Base-by-base conservation (phyloP, 2,797 vertebrate genomes). In the Enteromius viviparus region DNA sequence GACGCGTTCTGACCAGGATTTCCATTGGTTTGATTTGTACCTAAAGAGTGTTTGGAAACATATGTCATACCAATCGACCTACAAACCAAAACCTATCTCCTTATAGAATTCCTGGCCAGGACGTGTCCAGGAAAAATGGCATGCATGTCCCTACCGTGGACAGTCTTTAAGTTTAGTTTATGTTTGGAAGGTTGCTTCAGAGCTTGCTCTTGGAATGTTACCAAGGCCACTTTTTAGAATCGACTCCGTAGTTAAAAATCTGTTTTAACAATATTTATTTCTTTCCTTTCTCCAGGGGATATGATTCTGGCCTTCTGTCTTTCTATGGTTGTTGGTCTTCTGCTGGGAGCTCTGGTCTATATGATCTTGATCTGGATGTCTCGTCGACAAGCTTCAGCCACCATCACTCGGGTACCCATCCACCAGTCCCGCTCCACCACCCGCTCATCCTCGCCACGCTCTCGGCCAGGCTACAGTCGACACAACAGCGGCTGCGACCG, bases 251-350 rank as follows among this genome's bases (percentile, higher is more conserved):
- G 53, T 21, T 21, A 23, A 45, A 32, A 47, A 66, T 49, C 68
- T 29, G 1, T 21, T 32, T 51, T 58, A 26, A 69, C 11, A 23
- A 17, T 15, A 19, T 58, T 12, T 2, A 37, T 51, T 32, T 40
- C 7, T n/a, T 14, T 80, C 11, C 65, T 66, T 10, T 64, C 34
- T 40, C 55, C 55, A 87, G 87, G 74, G 12, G 84, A 88, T 68
- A 91, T 99, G 85, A 94, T 98, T 55, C 95, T 96, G 89, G 97
- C 97, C 78, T 99, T 99, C 94, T 96, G 95, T 8, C 94, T 98
- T 81, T 99, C 98, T 72, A 93, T 99, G 91, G 93, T 93, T 7
- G 95, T 98, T 60, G 98, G 97, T 58, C 92, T 99, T 5, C 90
- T 97, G 26, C 92, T 98, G 64, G 98, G 97, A 79, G 95, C 95